Percentiles rank a stretch among this genome's conserved stretches.
phyloP scores from a whole-genome alignment of 2,797 vertebrate genomes.

The Phataginus tetradactyla region DNA sequence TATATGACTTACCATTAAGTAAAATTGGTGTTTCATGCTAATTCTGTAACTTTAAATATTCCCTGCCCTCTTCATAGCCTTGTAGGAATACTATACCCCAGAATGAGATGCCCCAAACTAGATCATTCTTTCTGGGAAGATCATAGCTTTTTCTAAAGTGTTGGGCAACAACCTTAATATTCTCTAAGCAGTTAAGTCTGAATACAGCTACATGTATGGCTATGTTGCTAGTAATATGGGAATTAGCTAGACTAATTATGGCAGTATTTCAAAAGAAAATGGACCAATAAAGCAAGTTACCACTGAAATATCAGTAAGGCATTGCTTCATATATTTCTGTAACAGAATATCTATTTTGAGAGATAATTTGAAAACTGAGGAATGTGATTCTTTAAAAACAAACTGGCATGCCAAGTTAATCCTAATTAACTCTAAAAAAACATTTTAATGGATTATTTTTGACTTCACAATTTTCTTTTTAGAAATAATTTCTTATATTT shows the following conservation, averaged over 20 bases:
- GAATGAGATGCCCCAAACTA: neutral
- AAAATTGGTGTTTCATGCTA: neutral
- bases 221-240: neutral
- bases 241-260: neutral
- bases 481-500: neutral
- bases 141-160: neutral
- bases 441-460: neutral
- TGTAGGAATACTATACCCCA: neutral
- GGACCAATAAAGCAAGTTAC: neutral
- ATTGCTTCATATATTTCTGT: neutral
- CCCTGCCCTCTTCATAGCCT: neutral
- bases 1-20: neutral
- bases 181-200: neutral
- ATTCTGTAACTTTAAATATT: constrained; percentile 18
- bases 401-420: neutral
- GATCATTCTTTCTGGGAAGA: neutral
- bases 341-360: neutral
- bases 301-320: neutral
- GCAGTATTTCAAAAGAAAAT: constrained; percentile 14
- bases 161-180: neutral
- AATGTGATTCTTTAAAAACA: neutral
- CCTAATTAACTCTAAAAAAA: neutral
- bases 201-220: neutral
- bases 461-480: constrained; percentile 26
- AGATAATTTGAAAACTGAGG: constrained; percentile 20